phyloP scores from a whole-genome alignment of 1,140 invertebrate species.

The Thalassaphorura encarpata region DNA sequence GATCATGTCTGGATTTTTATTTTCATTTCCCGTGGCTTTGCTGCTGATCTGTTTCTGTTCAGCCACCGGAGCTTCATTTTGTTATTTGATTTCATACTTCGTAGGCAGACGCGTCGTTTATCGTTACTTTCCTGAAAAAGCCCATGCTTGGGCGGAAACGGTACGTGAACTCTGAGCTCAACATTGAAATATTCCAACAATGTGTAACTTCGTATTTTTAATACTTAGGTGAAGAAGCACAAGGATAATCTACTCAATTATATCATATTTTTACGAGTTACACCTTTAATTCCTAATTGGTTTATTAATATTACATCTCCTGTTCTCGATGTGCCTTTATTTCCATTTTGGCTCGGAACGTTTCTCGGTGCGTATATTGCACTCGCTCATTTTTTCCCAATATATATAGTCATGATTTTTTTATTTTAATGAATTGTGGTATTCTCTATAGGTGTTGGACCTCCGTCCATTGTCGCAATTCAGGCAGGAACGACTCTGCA shows the following conservation, averaged over 20 bases:
- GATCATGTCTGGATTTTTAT: conserved; percentile 94
- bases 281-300: conserved; percentile 98
- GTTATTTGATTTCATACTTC: conserved; percentile 84
- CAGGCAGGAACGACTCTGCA: conserved; percentile 95
- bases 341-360: conserved; percentile 89
- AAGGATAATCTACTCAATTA: conserved; percentile 86
- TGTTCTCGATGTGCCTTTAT: conserved; percentile 85
- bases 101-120: conserved; percentile 73
- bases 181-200: not conserved
- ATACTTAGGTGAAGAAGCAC: conserved; percentile 60
- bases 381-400: too few species aligned
- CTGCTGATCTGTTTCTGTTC: conserved; percentile 91
- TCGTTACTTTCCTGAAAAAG: conserved; percentile 81
- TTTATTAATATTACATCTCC: conserved; percentile 98
- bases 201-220: not conserved
- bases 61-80: conserved; percentile 87
- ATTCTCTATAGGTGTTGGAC: conserved; percentile 77
- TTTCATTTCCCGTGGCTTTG: conserved; percentile 83
- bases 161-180: conserved; percentile 43
- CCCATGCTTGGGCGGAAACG: conserved; percentile 69
- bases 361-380: conserved; percentile 50
- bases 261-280: conserved; percentile 93
- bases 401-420: not conserved
- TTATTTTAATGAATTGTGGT: conserved; percentile 13
- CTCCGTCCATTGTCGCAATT: conserved; percentile 94